Evolutionary conservation across 2,888 invertebrate genomes (phyloP).

Genomic region (Hyposoter dolosus): DNA sequence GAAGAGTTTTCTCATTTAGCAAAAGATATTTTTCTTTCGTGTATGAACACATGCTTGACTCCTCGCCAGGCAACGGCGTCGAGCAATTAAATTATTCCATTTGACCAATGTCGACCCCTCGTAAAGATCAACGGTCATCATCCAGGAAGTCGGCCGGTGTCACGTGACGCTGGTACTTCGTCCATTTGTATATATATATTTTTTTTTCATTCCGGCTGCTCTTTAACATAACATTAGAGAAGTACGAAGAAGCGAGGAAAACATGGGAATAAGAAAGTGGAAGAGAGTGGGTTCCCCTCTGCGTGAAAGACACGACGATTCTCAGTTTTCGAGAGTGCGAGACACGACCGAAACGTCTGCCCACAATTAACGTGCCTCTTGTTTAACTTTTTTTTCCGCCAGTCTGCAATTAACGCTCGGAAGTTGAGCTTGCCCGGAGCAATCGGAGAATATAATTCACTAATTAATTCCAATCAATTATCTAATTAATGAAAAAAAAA

Average conservation of each 20-base stretch:
- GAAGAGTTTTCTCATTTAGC: neutral
- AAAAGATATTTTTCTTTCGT: slow-evolving; percentile 4
- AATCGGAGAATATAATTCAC: neutral
- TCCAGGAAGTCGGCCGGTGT: slow-evolving; percentile 70
- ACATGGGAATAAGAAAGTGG: slow-evolving; percentile 2
- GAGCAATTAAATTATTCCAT: slow-evolving; percentile 60
- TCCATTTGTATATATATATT: slow-evolving; percentile 18
- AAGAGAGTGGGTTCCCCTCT: neutral
- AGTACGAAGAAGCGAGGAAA: neutral
- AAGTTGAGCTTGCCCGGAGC: neutral
- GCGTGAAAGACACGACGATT: slow-evolving; percentile 18
- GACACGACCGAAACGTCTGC: slow-evolving; percentile 30
- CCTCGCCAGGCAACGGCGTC: slow-evolving; percentile 13
- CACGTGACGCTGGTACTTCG: slow-evolving; percentile 66
- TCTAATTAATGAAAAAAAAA: slow-evolving; percentile 4
- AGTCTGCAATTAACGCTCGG: slow-evolving; percentile 14
- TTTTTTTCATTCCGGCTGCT: slow-evolving; percentile 5
- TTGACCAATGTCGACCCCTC: slow-evolving; percentile 51
- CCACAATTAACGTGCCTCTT: slow-evolving; percentile 6
- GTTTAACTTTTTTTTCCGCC: neutral
- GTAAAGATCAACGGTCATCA: slow-evolving; percentile 70
- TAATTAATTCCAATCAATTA: slow-evolving; percentile 25
- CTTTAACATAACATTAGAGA: slow-evolving; percentile 32
- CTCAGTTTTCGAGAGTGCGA: slow-evolving; percentile 52
- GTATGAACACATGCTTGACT: neutral